Base-by-base conservation (phyloP, 2,113 vertebrate genomes). In the Nymphicus hollandicus region DNA sequence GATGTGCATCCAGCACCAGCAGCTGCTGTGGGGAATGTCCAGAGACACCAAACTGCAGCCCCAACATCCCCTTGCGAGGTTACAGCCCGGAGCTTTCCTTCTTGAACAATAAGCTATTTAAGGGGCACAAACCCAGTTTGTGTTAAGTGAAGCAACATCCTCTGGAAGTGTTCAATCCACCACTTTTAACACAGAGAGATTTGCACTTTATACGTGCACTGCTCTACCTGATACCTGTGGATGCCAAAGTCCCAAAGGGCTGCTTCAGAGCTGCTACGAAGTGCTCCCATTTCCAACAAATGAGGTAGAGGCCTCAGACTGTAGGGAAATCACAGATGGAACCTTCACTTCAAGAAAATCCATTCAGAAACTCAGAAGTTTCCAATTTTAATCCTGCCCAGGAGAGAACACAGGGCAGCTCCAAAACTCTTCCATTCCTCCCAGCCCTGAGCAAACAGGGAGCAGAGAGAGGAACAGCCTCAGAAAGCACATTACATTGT, bases 191-290 rank as follows among this genome's bases (percentile, higher is more conserved):
- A 78, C 4, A 44, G 31, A 82, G 53, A 95, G 69, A 68, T 91
- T 74, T 68, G 39, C 29, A 64, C 25, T 94, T 66, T 4, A 47
- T 24, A 35, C 0, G 0, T 28, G 24, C 39, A 19, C 65, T 39
- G 33, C 17, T 88, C 77, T 47, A 92, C 49, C 79, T 80, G 35
- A 28, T 41, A 33, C 14, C 2, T 2, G 28, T 31, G 55, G 58
- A 91, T 53, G 63, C 41, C 58, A 2, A 27, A 66, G 68, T 90
- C 91, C 79, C 92, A 53, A 46, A 80, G 68, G 64, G 17, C 53
- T 86, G 13, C 88, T 78, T 83, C 55, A 89, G 72, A 92, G 72
- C 88, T 93, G 69, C 72, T 70, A 46, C 64, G 88, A 93, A 87
- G 52, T 1, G 2, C 61, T 89, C 94, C 60, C 33, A 46, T 91